phyloP scores from a whole-genome alignment of 2,888 invertebrate genomes.

The Folsomia candida region DNA sequence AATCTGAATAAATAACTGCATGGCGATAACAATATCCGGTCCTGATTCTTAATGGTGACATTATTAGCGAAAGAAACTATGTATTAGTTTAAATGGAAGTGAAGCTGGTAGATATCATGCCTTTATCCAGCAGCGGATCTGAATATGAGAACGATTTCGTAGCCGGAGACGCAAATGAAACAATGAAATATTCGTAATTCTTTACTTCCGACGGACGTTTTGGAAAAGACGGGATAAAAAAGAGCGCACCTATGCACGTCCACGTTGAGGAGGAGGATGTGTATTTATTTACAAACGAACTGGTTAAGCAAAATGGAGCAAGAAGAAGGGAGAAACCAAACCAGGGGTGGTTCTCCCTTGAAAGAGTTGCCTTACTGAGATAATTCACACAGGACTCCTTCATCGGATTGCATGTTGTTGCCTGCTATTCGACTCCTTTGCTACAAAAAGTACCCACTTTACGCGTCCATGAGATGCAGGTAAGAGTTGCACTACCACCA shows the following conservation, averaged over 20 bases:
- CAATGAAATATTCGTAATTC: slow-evolving; percentile 36
- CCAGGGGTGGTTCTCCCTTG: slow-evolving; percentile 16
- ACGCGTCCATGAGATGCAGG: too few species aligned
- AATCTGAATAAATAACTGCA: too few species aligned
- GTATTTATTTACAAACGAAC: too few species aligned
- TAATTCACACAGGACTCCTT: slow-evolving; percentile 1
- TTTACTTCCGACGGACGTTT: slow-evolving; percentile 47
- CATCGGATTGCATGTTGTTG: not conserved
- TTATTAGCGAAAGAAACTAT: too few species aligned
- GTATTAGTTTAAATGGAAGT: too few species aligned
- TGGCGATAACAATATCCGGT: too few species aligned
- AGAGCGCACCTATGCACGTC: too few species aligned
- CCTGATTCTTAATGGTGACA: too few species aligned
- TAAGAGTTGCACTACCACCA: not conserved
- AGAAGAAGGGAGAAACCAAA: not conserved
- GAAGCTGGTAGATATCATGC: too few species aligned
- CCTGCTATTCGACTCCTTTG: slow-evolving; percentile 3
- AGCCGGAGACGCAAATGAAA: slow-evolving; percentile 5
- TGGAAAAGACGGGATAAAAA: slow-evolving; percentile 22
- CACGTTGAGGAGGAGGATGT: too few species aligned
- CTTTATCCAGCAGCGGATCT: too few species aligned
- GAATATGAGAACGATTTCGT: not conserved
- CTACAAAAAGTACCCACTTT: not conserved
- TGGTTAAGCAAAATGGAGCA: not conserved
- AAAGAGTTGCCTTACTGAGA: not conserved